Conservation (phyloP, 2,888 invertebrate genomes). For the Dryobotodes eremita region DNA sequence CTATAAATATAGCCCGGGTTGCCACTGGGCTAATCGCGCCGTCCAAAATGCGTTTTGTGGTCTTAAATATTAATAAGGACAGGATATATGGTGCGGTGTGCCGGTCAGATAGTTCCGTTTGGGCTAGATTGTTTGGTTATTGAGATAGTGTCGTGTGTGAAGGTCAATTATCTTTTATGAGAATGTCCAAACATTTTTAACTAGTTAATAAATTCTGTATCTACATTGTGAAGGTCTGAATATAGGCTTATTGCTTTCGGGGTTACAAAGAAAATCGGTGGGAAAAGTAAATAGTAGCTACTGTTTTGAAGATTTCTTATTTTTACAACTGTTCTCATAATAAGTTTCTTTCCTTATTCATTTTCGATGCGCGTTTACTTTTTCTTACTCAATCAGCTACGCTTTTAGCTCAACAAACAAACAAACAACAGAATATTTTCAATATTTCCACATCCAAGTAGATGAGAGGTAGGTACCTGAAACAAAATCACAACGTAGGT, state of each 20-base stretch:
- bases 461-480: not conserved
- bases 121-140: conserved; percentile 36
- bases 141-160: not conserved
- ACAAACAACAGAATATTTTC: conserved; percentile 18
- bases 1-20: conserved; percentile 72
- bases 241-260: not conserved
- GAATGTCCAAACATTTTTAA: conserved; percentile 2
- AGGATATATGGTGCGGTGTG: conserved; percentile 59
- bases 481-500: conserved; percentile 35
- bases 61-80: conserved; percentile 71
- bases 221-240: not conserved
- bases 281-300: not conserved
- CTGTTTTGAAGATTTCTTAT: not conserved
- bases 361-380: not conserved
- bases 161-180: conserved; percentile 19
- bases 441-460: conserved; percentile 22
- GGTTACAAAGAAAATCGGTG: not conserved
- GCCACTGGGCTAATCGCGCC: conserved; percentile 71
- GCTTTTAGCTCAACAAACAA: conserved; percentile 16
- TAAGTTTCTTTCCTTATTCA: not conserved
- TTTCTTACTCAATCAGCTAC: not conserved
- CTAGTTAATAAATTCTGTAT: not conserved
- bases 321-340: not conserved
- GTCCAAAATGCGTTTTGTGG: conserved; percentile 69
- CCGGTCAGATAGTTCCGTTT: conserved; percentile 54